Percentiles rank a stretch among this genome's conserved stretches.
Evolutionary conservation across 2,888 invertebrate species (phyloP).

Genomic region (Ceriagrion tenellum): DNA sequence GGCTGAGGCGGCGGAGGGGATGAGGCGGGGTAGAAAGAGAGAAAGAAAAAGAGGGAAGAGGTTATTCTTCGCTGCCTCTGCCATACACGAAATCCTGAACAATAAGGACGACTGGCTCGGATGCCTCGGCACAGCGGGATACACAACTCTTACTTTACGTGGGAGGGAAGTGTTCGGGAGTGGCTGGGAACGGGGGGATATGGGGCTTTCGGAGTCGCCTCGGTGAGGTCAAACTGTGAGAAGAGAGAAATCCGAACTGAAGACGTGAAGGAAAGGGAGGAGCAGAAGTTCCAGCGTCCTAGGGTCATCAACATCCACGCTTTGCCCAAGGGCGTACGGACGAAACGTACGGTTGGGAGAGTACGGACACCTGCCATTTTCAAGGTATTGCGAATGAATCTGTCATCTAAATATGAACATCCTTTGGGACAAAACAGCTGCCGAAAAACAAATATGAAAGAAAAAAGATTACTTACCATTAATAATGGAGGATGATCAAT

Average conservation of each 20-base stretch:
- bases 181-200: background rate
- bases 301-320: too few relatives aligned
- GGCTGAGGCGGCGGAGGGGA: background rate
- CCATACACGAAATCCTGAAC: slow-evolving; percentile 64
- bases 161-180: slow-evolving; percentile 26
- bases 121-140: slow-evolving; percentile 58
- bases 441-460: too few relatives aligned
- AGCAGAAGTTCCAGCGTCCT: too few relatives aligned
- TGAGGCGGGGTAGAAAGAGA: slow-evolving; percentile 22
- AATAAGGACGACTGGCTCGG: slow-evolving; percentile 47
- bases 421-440: too few relatives aligned
- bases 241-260: background rate
- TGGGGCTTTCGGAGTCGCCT: background rate
- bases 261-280: too few relatives aligned
- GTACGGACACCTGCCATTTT: too few relatives aligned
- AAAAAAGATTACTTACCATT: too few relatives aligned
- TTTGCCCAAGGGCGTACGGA: too few relatives aligned
- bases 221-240: background rate
- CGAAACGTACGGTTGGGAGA: too few relatives aligned
- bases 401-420: too few relatives aligned
- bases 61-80: slow-evolving; percentile 29
- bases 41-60: background rate
- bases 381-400: too few relatives aligned
- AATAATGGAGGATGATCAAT: too few relatives aligned
- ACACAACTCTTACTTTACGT: slow-evolving; percentile 1